Evolutionary conservation across 2,113 vertebrate genomes (phyloP).

Genomic region (Pelecanoides urinatrix): DNA sequence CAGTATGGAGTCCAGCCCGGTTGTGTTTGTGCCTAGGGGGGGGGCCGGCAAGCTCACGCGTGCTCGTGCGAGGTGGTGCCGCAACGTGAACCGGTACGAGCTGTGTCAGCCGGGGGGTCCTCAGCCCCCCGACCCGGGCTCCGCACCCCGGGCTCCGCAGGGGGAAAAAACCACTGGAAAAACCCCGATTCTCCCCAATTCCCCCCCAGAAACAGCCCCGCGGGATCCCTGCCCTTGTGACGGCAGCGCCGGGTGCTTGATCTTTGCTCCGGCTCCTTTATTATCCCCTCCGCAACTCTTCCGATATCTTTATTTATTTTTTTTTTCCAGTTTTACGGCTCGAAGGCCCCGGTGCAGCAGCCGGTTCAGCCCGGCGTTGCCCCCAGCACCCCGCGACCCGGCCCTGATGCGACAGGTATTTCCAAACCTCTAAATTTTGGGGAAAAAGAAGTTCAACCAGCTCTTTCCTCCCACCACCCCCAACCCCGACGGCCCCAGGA

Average conservation of each 20-base stretch:
- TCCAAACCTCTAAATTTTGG: neutral
- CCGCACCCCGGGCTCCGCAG: fast-evolving
- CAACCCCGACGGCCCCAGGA: fast-evolving
- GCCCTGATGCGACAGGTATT: too few relatives aligned
- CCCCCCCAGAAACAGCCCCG: neutral
- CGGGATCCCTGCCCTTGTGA: neutral
- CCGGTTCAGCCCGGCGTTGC: neutral
- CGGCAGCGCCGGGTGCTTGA: fast-evolving
- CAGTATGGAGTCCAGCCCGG: too few relatives aligned
- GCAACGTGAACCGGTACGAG: too few relatives aligned
- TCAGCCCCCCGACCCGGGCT: neutral
- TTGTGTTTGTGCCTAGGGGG: too few relatives aligned
- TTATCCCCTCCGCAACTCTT: neutral
- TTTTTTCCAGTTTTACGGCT: neutral
- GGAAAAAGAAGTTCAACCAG: neutral
- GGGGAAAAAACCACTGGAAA: neutral
- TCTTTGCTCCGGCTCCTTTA: neutral
- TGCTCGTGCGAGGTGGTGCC: too few relatives aligned
- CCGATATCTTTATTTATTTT: neutral
- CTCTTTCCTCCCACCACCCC: neutral
- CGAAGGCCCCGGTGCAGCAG: neutral
- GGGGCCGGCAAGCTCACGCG: too few relatives aligned
- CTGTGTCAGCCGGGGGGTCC: neutral
- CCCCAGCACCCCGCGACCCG: neutral
- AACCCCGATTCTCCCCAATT: neutral